Conservation (phyloP, 2,797 vertebrate species). For the Craterocephalus amniculus region DNA sequence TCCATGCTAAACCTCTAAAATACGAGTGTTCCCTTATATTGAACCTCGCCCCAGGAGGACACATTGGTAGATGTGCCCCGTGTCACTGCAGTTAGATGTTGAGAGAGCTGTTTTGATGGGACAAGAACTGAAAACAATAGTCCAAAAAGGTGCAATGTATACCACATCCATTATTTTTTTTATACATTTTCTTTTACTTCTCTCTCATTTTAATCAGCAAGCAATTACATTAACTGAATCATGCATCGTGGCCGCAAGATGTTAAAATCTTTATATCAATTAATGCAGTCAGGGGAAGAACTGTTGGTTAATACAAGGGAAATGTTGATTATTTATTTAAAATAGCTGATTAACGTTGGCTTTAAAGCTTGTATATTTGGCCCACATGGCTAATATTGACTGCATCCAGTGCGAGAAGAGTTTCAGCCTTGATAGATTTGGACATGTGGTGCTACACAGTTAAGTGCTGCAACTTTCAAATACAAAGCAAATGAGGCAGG, state of each 20-base stretch:
- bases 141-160: neutral
- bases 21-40: conserved; percentile 14
- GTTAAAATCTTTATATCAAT: neutral
- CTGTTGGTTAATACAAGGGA: neutral
- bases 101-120: neutral
- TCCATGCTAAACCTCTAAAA: conserved; percentile 22
- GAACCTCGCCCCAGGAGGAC: conserved; percentile 4
- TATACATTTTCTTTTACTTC: neutral
- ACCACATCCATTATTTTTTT: neutral
- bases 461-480: conserved; percentile 13
- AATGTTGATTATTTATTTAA: neutral
- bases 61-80: neutral
- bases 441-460: conserved; percentile 8
- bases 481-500: conserved; percentile 14
- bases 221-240: too few relatives aligned
- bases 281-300: neutral
- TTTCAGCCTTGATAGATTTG: neutral
- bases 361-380: neutral
- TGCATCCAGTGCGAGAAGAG: neutral
- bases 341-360: neutral
- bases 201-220: too few relatives aligned
- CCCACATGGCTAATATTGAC: neutral
- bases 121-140: neutral
- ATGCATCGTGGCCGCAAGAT: too few relatives aligned
- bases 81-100: too few relatives aligned